Base-by-base conservation (phyloP, 2,888 invertebrate genomes). In the Platycheirus albimanus region DNA sequence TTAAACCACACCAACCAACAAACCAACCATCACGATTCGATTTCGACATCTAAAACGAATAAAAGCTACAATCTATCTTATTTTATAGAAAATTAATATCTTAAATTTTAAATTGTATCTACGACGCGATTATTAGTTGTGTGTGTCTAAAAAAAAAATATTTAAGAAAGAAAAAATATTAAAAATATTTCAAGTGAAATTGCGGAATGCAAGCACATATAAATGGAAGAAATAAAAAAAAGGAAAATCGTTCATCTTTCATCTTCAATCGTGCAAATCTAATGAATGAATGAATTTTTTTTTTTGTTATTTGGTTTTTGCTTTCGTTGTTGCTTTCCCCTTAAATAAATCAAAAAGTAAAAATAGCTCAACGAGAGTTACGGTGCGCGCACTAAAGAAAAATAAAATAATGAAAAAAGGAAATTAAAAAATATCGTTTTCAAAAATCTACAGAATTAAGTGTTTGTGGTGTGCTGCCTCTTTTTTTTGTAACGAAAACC, bases 241-340 rank as follows among this genome's bases (percentile, higher is more conserved):
- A 71, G 43, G 47, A 74, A 78, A 69, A 78, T 64, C 72, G 64
- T 78, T 83, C 78, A 78, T 83, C 77, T 77, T 83, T 71, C 77
- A 83, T 83, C 78, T 83, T 78, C 72, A 77, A 78, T 74, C 78
- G 83, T 83, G 78, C 83, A 78, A 83, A 83, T 83, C 78, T 78
- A 83, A 78, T 83, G 83, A 83, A 83, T 83, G 83, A 83, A 83
- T 83, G 72, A 83, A 49, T 64, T 63, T 64, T 54, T 83, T 83
- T 72, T 77, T 72, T 71, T 70, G 17, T 81, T 49, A n/a, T 20
- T 70, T 58, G 24, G 30, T 52, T 63, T 61, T 51, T 51, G 36
- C 45, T 41, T 36, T 52, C 70, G 52, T n/a, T 58, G 66, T 63
- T 67, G 67, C 67, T 74, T 83, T 72, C 77, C 77, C 72, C 75